Conservation (phyloP, 2,113 vertebrate species). For the Pogona vitticeps region DNA sequence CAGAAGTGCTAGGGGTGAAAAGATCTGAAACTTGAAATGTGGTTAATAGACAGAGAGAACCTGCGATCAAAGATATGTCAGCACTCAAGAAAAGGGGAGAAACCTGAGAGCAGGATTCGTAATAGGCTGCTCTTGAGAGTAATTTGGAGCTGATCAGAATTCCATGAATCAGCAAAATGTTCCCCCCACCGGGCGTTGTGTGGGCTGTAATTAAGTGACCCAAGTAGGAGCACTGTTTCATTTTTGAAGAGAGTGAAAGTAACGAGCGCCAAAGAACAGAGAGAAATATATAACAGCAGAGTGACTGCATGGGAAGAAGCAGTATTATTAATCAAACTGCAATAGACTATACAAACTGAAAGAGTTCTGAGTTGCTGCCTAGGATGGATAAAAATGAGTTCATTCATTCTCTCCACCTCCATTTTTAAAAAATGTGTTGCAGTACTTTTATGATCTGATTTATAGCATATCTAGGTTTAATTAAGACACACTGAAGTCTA, state of each 20-base stretch:
- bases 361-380: not conserved
- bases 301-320: conserved; percentile 37
- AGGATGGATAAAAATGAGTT: not conserved
- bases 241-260: conserved; percentile 49
- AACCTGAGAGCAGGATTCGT: conserved; percentile 41
- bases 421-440: not conserved
- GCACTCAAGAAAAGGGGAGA: conserved; percentile 52
- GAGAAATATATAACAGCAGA: conserved; percentile 44
- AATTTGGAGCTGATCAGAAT: conserved; percentile 58
- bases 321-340: conserved; percentile 48
- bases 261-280: conserved; percentile 36
- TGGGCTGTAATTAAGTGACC: conserved; percentile 67
- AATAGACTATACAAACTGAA: conserved; percentile 42
- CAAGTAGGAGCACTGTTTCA: conserved; percentile 52
- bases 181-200: conserved; percentile 46
- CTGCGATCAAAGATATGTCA: conserved; percentile 47
- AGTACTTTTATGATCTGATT: not conserved
- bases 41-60: conserved; percentile 40
- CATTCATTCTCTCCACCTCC: not conserved
- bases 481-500: not conserved
- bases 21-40: conserved; percentile 31
- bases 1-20: not conserved
- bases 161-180: conserved; percentile 54
- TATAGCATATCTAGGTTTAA: not conserved
- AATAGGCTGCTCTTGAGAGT: conserved; percentile 31